These are phyloP conservation scores for Hyperoplus immaculatus DNA, from an alignment of 2,797 vertebrate species.

Conservation along the genomic window DNA sequence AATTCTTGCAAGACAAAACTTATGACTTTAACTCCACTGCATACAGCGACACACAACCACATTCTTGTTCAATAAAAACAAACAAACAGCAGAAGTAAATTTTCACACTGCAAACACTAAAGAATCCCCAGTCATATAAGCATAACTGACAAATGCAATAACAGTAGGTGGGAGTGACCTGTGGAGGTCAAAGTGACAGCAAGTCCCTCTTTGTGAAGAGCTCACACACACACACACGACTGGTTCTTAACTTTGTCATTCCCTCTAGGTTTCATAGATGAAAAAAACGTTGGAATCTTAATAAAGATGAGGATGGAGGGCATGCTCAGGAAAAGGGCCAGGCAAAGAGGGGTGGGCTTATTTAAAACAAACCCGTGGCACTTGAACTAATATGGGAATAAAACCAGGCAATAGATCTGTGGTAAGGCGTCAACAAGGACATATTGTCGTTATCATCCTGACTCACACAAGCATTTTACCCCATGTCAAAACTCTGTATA, in stretches of 20 bases:
- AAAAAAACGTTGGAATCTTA: constrained; percentile 8
- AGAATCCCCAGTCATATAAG: not conserved
- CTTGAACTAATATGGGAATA: constrained; percentile 45
- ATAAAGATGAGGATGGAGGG: constrained; percentile 15
- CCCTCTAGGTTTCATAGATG: not conserved
- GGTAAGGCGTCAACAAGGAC: constrained; percentile 62
- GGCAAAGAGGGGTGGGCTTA: constrained; percentile 1
- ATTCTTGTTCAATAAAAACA: constrained; percentile 33
- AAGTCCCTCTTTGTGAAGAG: not conserved
- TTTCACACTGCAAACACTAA: constrained; percentile 33
- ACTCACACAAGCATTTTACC: constrained; percentile 28
- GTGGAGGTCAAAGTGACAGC: constrained; percentile 1
- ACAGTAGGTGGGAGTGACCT: constrained; percentile 5
- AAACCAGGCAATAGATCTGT: constrained; percentile 42
- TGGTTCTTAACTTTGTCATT: not conserved
- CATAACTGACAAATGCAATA: constrained; percentile 9
- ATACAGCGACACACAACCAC: constrained; percentile 27
- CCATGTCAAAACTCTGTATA: constrained; percentile 28
- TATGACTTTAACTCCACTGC: constrained; percentile 4
- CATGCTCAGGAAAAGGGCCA: constrained; percentile 21
- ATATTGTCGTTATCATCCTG: not conserved
- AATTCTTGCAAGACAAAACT: constrained; percentile 26
- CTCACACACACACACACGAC: not conserved
- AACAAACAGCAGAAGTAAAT: not conserved
- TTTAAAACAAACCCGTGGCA: constrained; percentile 52